phyloP scores from a whole-genome alignment of 2,113 vertebrate genomes.

The Pipra filicauda region DNA sequence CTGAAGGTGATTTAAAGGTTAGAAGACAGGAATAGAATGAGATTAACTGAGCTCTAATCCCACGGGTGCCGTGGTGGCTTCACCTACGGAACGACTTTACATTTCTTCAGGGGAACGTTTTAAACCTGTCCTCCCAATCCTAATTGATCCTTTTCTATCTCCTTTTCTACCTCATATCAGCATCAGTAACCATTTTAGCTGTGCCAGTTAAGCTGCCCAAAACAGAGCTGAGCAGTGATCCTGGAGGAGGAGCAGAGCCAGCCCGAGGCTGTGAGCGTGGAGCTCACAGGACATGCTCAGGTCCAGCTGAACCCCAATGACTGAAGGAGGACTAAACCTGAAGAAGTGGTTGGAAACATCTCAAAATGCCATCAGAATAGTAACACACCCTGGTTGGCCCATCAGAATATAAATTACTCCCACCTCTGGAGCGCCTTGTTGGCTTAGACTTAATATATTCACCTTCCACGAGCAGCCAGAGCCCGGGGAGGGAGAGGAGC shows the following conservation, averaged over 20 bases:
- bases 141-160: neutral
- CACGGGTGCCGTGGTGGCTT: neutral
- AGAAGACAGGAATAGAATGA: neutral
- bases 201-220: neutral
- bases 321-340: neutral
- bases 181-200: neutral
- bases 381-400: neutral
- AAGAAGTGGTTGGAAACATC: neutral
- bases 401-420: neutral
- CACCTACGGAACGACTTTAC: neutral
- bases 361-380: neutral
- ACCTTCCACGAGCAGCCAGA: neutral
- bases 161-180: neutral
- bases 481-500: neutral
- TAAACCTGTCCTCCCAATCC: neutral
- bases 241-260: neutral
- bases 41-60: neutral
- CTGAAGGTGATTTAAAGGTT: neutral
- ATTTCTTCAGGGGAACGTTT: neutral
- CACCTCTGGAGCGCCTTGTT: neutral
- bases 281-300: neutral
- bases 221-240: neutral
- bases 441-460: neutral
- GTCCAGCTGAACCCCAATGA: neutral
- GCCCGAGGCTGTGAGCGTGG: rapidly evolving